These are phyloP conservation scores for Castor canadensis DNA, from an alignment of 2,113 vertebrate genomes.

Conservation along the genomic window DNA sequence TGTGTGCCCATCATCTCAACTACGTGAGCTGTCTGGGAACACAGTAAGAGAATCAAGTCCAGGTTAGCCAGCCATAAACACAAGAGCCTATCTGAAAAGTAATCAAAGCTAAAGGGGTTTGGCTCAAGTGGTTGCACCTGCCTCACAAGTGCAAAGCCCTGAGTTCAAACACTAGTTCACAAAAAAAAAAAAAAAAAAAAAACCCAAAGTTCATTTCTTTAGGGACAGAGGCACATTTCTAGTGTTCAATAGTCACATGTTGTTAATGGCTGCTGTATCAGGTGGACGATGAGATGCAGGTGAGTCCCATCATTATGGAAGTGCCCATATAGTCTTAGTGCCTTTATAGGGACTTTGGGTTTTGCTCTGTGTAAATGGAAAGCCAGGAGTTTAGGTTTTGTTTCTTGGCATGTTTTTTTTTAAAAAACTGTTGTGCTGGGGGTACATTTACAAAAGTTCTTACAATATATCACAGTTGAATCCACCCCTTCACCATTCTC, in stretches of 20 bases:
- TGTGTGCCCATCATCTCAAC: too few relatives aligned
- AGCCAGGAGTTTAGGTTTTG: rapidly evolving
- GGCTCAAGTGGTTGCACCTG: too few relatives aligned
- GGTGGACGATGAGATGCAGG: rapidly evolving
- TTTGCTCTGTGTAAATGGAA: not conserved
- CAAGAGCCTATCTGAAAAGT: not conserved
- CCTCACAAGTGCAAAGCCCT: too few relatives aligned
- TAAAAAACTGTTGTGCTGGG: too few relatives aligned
- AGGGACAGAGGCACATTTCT: not conserved
- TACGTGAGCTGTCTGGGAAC: too few relatives aligned
- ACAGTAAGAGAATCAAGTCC: too few relatives aligned
- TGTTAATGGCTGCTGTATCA: rapidly evolving
- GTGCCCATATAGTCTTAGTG: not conserved
- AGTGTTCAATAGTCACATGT: not conserved
- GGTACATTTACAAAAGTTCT: too few relatives aligned
- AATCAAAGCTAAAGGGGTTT: too few relatives aligned
- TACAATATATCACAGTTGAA: too few relatives aligned
- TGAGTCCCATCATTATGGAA: not conserved
- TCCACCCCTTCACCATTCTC: too few relatives aligned
- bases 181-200: not conserved
- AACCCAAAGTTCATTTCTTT: not conserved
- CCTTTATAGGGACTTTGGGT: not conserved
- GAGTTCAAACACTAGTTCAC: not conserved
- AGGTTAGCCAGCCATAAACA: too few relatives aligned
- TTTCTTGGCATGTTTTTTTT: too few relatives aligned